Evolutionary conservation across 2,113 vertebrate genomes (phyloP).

Genomic region (Propithecus coquereli): DNA sequence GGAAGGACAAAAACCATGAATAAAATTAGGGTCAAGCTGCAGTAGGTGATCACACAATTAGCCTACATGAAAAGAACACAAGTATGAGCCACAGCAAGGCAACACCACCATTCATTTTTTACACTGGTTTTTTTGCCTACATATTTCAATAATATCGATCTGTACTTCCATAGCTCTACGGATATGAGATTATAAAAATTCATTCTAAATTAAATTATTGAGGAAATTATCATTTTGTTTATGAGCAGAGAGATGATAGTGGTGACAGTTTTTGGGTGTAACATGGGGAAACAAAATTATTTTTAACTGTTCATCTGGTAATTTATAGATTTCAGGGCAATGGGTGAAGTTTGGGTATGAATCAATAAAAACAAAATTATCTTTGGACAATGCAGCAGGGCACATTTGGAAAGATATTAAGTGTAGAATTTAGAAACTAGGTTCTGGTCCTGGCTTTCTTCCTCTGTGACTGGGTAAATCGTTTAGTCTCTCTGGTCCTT

Average conservation of each 20-base stretch:
- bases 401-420: not conserved
- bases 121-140: conserved; percentile 25
- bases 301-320: conserved; percentile 16
- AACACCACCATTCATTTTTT: conserved; percentile 46
- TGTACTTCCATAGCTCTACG: not conserved
- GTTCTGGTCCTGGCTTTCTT: not conserved
- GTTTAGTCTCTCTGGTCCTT: not conserved
- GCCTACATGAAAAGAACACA: conserved; percentile 53
- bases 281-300: not conserved
- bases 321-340: conserved; percentile 3
- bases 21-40: conserved; percentile 58
- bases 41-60: conserved; percentile 65
- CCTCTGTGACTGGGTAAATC: not conserved
- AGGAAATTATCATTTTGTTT: not conserved
- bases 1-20: conserved; percentile 65
- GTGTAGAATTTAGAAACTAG: not conserved
- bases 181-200: not conserved
- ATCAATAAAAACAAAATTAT: conserved; percentile 29
- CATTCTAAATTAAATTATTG: conserved; percentile 26
- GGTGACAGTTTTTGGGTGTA: not conserved
- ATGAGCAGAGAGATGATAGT: not conserved
- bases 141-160: conserved; percentile 49
- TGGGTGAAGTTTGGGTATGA: not conserved
- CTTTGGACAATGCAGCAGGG: not conserved
- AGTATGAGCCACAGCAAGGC: not conserved